Conservation (phyloP, 2,113 vertebrate species). For the Chionomys nivalis region DNA sequence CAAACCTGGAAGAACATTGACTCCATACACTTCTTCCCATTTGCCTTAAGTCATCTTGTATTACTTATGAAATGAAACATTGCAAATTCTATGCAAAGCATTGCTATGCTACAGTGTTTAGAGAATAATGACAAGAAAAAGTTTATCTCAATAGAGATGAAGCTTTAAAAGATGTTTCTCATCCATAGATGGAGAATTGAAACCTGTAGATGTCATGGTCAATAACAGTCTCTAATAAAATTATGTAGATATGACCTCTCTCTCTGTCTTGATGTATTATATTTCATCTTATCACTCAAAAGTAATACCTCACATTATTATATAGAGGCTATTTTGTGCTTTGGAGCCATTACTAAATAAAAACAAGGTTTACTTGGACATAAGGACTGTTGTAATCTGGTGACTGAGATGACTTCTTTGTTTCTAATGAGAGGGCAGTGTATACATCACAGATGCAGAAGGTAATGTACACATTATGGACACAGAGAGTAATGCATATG, state of each 20-base stretch:
- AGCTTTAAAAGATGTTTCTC: background rate
- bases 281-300: background rate
- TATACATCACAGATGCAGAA: background rate
- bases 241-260: background rate
- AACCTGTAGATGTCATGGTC: background rate
- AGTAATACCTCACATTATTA: background rate
- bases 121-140: background rate
- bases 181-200: background rate
- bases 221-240: background rate
- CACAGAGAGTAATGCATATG: background rate
- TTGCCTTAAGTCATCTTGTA: background rate
- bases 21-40: background rate
- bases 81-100: background rate
- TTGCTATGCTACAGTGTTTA: background rate
- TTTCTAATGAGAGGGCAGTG: background rate
- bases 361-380: background rate
- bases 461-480: background rate
- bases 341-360: background rate
- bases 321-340: background rate
- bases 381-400: background rate
- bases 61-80: background rate
- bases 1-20: background rate
- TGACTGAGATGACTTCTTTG: background rate
- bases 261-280: background rate
- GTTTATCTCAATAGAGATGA: background rate